Base-by-base conservation (phyloP, 2,888 invertebrate species). In the Melipona bicolor region DNA sequence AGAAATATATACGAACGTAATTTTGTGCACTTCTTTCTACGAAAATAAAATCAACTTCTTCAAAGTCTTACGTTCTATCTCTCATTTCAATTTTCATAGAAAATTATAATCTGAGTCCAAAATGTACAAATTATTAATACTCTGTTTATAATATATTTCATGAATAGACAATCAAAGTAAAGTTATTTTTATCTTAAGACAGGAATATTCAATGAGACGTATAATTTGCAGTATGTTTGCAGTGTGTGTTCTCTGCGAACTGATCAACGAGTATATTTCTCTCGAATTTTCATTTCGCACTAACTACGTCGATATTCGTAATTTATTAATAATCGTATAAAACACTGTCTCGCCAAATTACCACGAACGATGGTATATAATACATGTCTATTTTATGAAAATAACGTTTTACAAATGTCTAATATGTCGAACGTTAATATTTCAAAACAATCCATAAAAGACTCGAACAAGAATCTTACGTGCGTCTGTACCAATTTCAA, bases 301-400 rank as follows among this genome's bases (percentile, higher is more conserved):
- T n/a, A 72, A 32, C 72, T 59, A 50, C n/a, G 21, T 78, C 56
- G 24, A 32, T 74, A 24, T 43, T 72, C 54, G 11, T 54, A 36
- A 67, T 17, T 68, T 62, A 54, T 24, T 13, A 68, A 50, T 68
- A 59, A 76, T 27, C 50, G 24, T 70, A 68, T 54, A 80, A 75
- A 79, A 70, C 36, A 68, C 15, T 32, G 54, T 19, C 49, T 49
- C 50, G 6, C 69, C 21, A 49, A 79, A 54, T 76, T 62, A 27
- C 32, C 68, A 59, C 52, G 52, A 21, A 17, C 52, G 43, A 36
- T 21, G 17, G 9, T 32, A 27, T 27, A 27, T 27, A 77, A 52
- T 27, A 54, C n/a, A 13, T 36, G 6, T 36, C 36, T 36, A 36
- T n/a, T 68, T 68, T n/a, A 65, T 13, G 17, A 36, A 73, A 68